Base-by-base conservation (phyloP, 2,888 invertebrate genomes). In the Lutraria lutraria region DNA sequence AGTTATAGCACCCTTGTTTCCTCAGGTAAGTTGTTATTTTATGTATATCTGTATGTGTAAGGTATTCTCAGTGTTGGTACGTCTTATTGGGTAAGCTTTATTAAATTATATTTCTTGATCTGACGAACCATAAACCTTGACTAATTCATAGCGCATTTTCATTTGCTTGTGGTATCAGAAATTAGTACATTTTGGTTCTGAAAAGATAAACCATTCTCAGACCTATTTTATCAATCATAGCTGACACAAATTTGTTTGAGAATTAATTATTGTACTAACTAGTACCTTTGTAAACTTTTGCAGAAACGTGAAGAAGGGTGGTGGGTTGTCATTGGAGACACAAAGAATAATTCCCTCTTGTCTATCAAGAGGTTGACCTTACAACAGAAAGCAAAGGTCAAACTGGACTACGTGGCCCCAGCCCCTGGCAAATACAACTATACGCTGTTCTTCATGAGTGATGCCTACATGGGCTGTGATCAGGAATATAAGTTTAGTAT, bases 241-340 rank as follows among this genome's bases (percentile, higher is more conserved):
- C n/a, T n/a, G 4, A 43, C 43, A 43, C 4, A 43, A 43, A 43
- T 43, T 43, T 43, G 43, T 43, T 43, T 43, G 8, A 43, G 43
- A 4, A 43, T 43, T 4, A 2, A 43, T 43, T 4, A 2, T 43
- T 43, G 43, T 43, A 43, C 43, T 43, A 4, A 43, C 43, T 43
- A 25, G 12, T 12, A 25, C 25, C 8, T 2, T 68, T 1, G n/a
- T 68, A 25, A 13, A 25, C 25, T 72, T 19, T 93, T 93, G 34
- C 95, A 97, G 97, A 97, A 97, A 96, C 97, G 97, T 91, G 97
- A 97, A 93, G 97, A 97, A 95, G 97, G 97, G 85, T 98, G 97
- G 97, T 99, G 99, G 99, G 98, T 99, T 68, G 99, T 99, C 16
- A 98, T 99, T 93, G 99, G 99, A 0, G 99, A 99, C 96, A 98